phyloP scores from a whole-genome alignment of 2,888 invertebrate genomes.

The Auanema freiburgensis region DNA sequence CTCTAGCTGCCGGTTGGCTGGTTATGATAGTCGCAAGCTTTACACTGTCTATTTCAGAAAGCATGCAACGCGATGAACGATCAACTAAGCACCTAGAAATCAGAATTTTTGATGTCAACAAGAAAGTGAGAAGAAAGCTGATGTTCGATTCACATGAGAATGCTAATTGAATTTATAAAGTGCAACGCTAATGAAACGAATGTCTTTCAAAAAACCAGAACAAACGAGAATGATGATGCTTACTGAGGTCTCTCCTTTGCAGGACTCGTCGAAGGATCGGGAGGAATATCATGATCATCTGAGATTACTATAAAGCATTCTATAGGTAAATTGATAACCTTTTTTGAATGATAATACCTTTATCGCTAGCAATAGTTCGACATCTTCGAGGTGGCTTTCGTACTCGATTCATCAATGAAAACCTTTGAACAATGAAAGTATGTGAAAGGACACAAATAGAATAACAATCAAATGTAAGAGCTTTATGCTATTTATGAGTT shows the following conservation, averaged over 20 bases:
- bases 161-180: not conserved
- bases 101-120: not conserved
- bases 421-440: not conserved
- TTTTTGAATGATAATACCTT: not conserved
- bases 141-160: not conserved
- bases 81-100: not conserved
- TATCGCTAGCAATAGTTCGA: conserved; percentile 1
- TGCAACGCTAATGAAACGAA: not conserved
- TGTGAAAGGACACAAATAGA: no score
- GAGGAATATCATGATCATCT: conserved; percentile 27
- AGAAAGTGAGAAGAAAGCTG: not conserved
- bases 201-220: not conserved
- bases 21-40: conserved; percentile 48
- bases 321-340: no score
- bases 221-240: not conserved
- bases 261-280: conserved; percentile 24
- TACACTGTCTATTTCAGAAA: conserved; percentile 36
- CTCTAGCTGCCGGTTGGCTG: conserved; percentile 48
- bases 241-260: conserved; percentile 4
- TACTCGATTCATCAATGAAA: conserved; percentile 19
- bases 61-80: conserved; percentile 25
- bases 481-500: no score
- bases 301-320: no score
- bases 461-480: no score
- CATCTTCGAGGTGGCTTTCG: conserved; percentile 27